Base-by-base conservation (phyloP, 2,888 invertebrate genomes). In the Hemithea aestivaria region DNA sequence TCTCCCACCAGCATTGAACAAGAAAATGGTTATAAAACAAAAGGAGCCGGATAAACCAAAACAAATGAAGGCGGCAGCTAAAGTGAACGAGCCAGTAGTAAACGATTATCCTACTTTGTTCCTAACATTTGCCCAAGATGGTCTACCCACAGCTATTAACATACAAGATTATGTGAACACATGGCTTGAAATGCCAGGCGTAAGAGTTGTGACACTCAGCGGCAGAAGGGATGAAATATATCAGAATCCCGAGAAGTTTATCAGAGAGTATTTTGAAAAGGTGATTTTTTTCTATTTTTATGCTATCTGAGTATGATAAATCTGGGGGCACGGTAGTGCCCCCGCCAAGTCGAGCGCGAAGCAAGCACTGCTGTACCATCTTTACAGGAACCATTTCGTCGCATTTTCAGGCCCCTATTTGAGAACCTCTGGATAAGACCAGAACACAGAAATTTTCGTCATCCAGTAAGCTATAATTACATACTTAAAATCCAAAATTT, bases 191-290 rank as follows among this genome's bases (percentile, higher is more conserved):
- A 48, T 81, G 46, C 48, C 62, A 49, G 56, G 74, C 59, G 74
- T 84, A 0, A 67, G 63, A 55, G 71, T 85, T 8, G 58, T 88
- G 24, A 84, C 81, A 32, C 68, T 90, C 6, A 82, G 82, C 58
- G 82, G 87, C 43, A 87, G 76, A 56, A 81, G 74, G 49, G 82
- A 84, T 46, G 78, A 87, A 45, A 83, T 89, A 5, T 85, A 80
- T 48, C 81, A 82, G 53, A 88, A 83, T 56, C 89, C 88, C 32
- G 88, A 89, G 46, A 87, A 87, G 46, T 89, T 85, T 49, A 87
- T 90, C 11, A 78, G 89, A 26, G 87, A 89, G 61, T 87, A 88
- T 64, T 88, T 89, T 64, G 84, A 87, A 64, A 89, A 89, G 76
- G 90, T 89, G 60, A 27, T 25, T 7, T 25, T 27, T 26, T 24